phyloP scores from a whole-genome alignment of 2,888 invertebrate species.

The Thera obeliscata region DNA sequence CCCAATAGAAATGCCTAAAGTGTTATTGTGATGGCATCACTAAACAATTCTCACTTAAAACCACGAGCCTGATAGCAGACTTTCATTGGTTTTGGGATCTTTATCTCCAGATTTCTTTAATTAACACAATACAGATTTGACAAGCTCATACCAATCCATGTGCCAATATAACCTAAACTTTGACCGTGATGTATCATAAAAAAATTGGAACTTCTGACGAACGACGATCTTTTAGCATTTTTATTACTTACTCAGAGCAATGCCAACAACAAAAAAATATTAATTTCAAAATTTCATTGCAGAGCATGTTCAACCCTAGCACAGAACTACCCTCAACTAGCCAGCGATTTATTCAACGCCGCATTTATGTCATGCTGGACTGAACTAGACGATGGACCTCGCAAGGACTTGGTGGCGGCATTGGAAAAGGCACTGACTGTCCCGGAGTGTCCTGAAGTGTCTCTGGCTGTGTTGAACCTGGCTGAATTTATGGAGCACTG shows the following conservation, averaged over 20 bases:
- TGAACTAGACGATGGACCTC: slow-evolving; percentile 92
- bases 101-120: too few relatives aligned
- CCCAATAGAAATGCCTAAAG: too few relatives aligned
- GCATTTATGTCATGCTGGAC: slow-evolving; percentile 99
- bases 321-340: slow-evolving; percentile 96
- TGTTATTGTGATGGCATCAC: too few relatives aligned
- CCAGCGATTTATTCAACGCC: slow-evolving; percentile 98
- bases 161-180: too few relatives aligned
- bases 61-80: too few relatives aligned
- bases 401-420: slow-evolving; percentile 92
- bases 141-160: too few relatives aligned
- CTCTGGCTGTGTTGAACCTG: slow-evolving; percentile 96
- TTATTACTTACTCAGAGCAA: not conserved
- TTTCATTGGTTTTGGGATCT: too few relatives aligned
- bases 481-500: slow-evolving; percentile 99
- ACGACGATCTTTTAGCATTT: not conserved
- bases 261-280: too few relatives aligned
- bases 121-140: too few relatives aligned
- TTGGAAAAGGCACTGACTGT: slow-evolving; percentile 94
- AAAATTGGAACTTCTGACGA: too few relatives aligned
- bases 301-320: slow-evolving; percentile 96
- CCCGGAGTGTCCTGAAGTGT: slow-evolving; percentile 96
- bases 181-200: too few relatives aligned
- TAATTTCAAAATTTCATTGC: slow-evolving; percentile 28
- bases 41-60: too few relatives aligned